Conservation (phyloP, 2,113 vertebrate species). For the Epinephelus cyanopodus region DNA sequence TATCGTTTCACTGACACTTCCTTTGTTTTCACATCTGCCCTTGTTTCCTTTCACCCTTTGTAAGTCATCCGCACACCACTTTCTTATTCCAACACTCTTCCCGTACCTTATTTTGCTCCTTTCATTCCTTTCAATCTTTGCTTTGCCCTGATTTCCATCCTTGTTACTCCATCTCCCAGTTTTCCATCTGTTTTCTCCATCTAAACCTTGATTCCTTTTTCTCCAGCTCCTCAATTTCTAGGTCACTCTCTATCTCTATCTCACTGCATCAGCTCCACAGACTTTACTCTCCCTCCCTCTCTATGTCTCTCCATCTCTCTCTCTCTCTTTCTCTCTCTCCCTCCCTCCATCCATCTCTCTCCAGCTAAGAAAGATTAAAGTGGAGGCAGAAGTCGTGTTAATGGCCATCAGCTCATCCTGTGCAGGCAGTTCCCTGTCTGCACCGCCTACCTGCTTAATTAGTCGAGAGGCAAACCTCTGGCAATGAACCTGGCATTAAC, state of each 20-base stretch:
- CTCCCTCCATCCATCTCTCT: constrained; percentile 27
- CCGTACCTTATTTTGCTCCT: neutral
- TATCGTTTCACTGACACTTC: neutral
- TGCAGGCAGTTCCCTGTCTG: constrained; percentile 37
- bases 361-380: constrained; percentile 46
- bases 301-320: neutral
- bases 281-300: neutral
- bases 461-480: constrained; percentile 42
- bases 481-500: constrained; percentile 35
- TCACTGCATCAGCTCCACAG: neutral
- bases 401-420: constrained; percentile 53
- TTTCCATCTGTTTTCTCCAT: constrained; percentile 3
- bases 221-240: constrained; percentile 25
- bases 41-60: neutral
- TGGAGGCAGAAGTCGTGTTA: constrained; percentile 56
- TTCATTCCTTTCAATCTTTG: neutral
- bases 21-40: constrained; percentile 1
- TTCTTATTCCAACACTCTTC: neutral
- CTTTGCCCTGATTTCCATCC: neutral
- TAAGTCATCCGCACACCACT: too few species aligned
- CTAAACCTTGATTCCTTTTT: neutral
- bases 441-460: constrained; percentile 61
- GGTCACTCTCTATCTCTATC: constrained; percentile 10
- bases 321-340: neutral
- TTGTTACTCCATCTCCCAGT: neutral